phyloP scores from a whole-genome alignment of 2,888 invertebrate genomes.

The Caenorhabditis sp. region DNA sequence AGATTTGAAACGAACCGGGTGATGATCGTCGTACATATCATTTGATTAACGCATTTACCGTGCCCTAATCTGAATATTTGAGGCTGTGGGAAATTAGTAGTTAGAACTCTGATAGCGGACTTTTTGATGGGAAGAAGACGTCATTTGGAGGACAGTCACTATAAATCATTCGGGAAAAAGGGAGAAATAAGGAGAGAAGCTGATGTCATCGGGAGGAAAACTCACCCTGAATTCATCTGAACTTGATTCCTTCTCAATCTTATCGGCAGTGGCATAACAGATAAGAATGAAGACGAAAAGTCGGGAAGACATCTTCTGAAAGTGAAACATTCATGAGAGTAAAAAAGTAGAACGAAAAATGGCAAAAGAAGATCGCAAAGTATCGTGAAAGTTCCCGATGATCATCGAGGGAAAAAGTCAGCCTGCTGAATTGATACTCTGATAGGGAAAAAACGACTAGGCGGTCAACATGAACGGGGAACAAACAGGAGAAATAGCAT shows the following conservation, averaged over 20 bases:
- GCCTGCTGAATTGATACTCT: no score
- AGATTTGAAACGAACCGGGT: slow-evolving; percentile 29
- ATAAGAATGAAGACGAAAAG: slow-evolving; percentile 38
- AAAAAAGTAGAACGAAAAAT: no score
- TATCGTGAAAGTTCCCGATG: no score
- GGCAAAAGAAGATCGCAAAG: no score
- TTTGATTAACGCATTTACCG: slow-evolving; percentile 30
- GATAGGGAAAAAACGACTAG: no score
- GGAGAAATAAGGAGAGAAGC: not conserved
- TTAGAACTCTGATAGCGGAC: slow-evolving; percentile 34
- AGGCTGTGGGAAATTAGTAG: slow-evolving; percentile 36
- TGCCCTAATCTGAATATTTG: slow-evolving; percentile 35
- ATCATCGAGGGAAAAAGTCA: no score
- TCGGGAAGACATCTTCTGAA: slow-evolving; percentile 31
- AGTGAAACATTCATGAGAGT: not conserved
- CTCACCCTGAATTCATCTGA: slow-evolving; percentile 33
- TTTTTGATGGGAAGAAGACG: not conserved
- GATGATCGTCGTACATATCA: slow-evolving; percentile 13
- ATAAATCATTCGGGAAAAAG: not conserved
- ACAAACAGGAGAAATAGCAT: no score
- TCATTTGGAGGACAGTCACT: no score
- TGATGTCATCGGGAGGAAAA: slow-evolving; percentile 1
- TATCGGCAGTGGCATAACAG: slow-evolving; percentile 46
- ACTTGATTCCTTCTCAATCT: slow-evolving; percentile 32
- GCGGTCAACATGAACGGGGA: no score